Evolutionary conservation across 1,140 invertebrate species (phyloP), one percentile per base, ranked within the genome.

Genomic region (Meloidogyne floridensis): DNA sequence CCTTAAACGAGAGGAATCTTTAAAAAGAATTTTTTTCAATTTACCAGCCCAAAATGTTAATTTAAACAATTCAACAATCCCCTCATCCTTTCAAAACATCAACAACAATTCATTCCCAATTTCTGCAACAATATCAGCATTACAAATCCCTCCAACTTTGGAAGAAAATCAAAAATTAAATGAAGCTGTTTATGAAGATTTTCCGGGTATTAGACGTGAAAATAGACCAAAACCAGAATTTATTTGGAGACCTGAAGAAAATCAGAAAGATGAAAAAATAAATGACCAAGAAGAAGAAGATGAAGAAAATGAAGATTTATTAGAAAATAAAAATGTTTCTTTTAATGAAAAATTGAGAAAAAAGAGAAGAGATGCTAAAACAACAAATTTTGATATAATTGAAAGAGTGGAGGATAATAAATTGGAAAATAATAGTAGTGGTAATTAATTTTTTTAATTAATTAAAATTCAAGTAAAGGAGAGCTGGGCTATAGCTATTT

Each of bases 61-160:
- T 3, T 11, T 10, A 54, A 54, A 54, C 11, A 54, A 54, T 54
- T 11, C 8, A 54, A 54, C 53, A 54, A 53, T 10, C 6, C 10
- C 11, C 8, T 11, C 8, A 10, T 54, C 15, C n/a, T 20, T 1
- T 59, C 56, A 18, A 75, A 53, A 75, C 13, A 18, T 32, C 15
- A 15, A 11, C 9, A 54, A 42, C 42, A 71, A 65, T 53, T 56
- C 59, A 2, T 77, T 81, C 56, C 80, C 80, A 11, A 80, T 81
- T 42, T 76, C 69, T 11, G 80, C 80, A 4, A 81, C 80, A 51
- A 81, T 81, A 65, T 78, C 75, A 18, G 56, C 74, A 9, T 18
- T 81, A 20, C 74, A 81, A 70, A 42, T 81, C 2, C 54, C 72
- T 32, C 10, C 7, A 56, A 32, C 3, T 53, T 56, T 11, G 65